phyloP scores from a whole-genome alignment of 2,888 invertebrate genomes.

The Leistus spinibarbis region DNA sequence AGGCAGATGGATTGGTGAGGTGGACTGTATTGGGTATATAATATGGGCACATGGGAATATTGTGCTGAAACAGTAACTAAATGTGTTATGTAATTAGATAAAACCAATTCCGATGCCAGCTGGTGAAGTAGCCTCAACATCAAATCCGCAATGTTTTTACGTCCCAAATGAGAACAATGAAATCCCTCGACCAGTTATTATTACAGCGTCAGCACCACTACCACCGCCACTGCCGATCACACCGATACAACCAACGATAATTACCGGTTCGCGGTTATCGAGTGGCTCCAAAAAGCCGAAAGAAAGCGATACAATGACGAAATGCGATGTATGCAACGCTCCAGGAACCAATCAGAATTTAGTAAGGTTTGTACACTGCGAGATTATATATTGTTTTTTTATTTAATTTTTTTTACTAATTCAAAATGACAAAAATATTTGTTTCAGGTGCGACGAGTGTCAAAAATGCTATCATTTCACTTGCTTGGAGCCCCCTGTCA shows the following conservation, averaged over 20 bases:
- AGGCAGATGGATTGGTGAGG: too few species aligned
- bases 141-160: slow-evolving; percentile 80
- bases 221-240: slow-evolving; percentile 41
- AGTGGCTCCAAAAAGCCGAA: slow-evolving; percentile 46
- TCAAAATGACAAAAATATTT: slow-evolving; percentile 10
- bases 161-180: slow-evolving; percentile 72
- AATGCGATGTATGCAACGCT: slow-evolving; percentile 71
- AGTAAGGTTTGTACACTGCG: slow-evolving; percentile 64
- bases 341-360: slow-evolving; percentile 68
- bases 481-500: slow-evolving; percentile 91
- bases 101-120: slow-evolving; percentile 81
- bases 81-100: slow-evolving; percentile 60
- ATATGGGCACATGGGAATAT: too few species aligned
- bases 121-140: slow-evolving; percentile 66
- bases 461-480: slow-evolving; percentile 88
- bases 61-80: too few species aligned
- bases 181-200: slow-evolving; percentile 53
- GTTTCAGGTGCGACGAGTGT: slow-evolving; percentile 87
- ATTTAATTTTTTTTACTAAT: not conserved
- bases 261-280: slow-evolving; percentile 24
- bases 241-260: not conserved
- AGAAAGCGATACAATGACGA: slow-evolving; percentile 58
- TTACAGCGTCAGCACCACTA: slow-evolving; percentile 44
- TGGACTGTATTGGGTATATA: too few species aligned
- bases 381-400: slow-evolving; percentile 11